Evolutionary conservation across 2,888 invertebrate genomes (phyloP).

Genomic region (Acrobeloides nanus): DNA sequence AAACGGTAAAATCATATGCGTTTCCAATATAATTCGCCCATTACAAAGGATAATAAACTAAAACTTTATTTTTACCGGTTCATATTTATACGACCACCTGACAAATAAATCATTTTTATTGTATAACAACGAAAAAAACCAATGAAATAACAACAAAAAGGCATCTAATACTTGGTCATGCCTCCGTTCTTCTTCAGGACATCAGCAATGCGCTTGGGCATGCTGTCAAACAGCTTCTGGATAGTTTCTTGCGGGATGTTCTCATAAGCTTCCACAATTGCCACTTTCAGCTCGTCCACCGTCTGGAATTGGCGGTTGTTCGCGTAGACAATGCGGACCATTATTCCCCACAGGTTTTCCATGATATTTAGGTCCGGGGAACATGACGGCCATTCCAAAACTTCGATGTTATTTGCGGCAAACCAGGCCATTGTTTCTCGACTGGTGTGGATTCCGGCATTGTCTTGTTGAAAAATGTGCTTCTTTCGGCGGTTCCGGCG

Average conservation of each 20-base stretch:
- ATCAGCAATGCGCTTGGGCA: slow-evolving; percentile 15
- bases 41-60: too few species aligned
- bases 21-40: too few species aligned
- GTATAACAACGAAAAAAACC: too few species aligned
- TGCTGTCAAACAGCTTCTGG: slow-evolving; percentile 1
- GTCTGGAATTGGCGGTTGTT: slow-evolving; percentile 3
- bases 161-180: slow-evolving; percentile 9
- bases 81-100: too few species aligned
- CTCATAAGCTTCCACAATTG: slow-evolving; percentile 12
- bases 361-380: slow-evolving; percentile 16
- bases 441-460: slow-evolving; percentile 18
- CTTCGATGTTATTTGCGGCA: slow-evolving; percentile 3
- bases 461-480: slow-evolving; percentile 20
- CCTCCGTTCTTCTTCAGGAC: slow-evolving; percentile 6
- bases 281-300: slow-evolving; percentile 13
- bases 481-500: background rate
- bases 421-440: slow-evolving; percentile 14
- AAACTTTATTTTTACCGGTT: too few species aligned
- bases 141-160: too few species aligned
- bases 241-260: slow-evolving; percentile 8
- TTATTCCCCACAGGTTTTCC: slow-evolving; percentile 17
- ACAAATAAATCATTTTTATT: too few species aligned
- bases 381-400: slow-evolving; percentile 11
- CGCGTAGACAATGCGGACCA: slow-evolving; percentile 14
- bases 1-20: too few species aligned